These are phyloP conservation scores for Prosapia bicincta DNA, from an alignment of 2,888 invertebrate species.

Conservation along the genomic window DNA sequence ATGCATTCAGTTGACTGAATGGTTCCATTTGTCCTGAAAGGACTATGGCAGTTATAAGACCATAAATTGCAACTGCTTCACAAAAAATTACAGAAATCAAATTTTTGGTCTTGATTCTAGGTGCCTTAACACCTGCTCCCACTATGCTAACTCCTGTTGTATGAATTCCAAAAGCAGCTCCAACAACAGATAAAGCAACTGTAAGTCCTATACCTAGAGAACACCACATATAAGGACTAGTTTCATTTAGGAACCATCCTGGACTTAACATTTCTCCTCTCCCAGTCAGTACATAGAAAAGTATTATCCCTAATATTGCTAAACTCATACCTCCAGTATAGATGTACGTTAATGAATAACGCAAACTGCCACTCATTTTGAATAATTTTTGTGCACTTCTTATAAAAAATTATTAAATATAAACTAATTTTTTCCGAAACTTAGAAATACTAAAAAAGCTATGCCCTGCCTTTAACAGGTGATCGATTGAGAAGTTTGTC, in stretches of 20 bases:
- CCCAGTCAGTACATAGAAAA: constrained; percentile 47
- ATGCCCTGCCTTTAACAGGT: constrained; percentile 2
- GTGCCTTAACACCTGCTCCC: constrained; percentile 97
- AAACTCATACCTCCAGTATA: constrained; percentile 16
- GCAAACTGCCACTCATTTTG: constrained; percentile 13
- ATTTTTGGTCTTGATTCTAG: constrained; percentile 66
- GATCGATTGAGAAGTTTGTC: neutral
- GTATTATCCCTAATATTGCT: constrained; percentile 13
- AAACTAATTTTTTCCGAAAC: no score
- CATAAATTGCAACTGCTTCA: constrained; percentile 98
- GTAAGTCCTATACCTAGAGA: constrained; percentile 90
- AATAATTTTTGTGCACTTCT: neutral
- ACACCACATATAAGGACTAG: constrained; percentile 97
- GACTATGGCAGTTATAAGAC: constrained; percentile 97
- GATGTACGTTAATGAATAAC: constrained; percentile 19
- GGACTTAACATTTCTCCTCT: constrained; percentile 83
- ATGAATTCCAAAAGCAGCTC: constrained; percentile 96
- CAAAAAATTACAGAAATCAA: constrained; percentile 31
- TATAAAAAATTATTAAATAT: no score
- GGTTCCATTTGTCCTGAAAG: constrained; percentile 70
- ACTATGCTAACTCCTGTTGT: constrained; percentile 71
- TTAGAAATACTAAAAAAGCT: no score
- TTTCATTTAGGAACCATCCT: constrained; percentile 86
- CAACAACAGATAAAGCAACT: constrained; percentile 95
- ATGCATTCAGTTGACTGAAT: constrained; percentile 35